Evolutionary conservation across 2,888 invertebrate genomes (phyloP).

Genomic region (Herminia tarsipennalis): DNA sequence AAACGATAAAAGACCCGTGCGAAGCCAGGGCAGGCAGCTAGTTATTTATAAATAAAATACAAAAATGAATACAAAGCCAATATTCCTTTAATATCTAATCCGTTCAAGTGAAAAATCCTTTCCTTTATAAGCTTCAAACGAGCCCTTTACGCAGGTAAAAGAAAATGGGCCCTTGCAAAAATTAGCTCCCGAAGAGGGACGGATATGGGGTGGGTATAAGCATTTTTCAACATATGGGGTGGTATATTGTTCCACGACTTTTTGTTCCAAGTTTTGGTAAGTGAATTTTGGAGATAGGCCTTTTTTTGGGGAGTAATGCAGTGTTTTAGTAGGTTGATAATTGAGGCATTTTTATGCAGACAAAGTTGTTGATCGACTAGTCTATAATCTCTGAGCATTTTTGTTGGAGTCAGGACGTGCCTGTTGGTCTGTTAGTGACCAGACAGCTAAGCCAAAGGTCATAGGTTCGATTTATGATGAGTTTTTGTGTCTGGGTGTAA

Average conservation of each 20-base stretch:
- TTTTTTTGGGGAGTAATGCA: slow-evolving; percentile 5
- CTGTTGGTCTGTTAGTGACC: too few relatives aligned
- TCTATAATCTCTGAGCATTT: too few relatives aligned
- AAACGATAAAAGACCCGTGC: too few relatives aligned
- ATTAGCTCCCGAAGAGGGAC: slow-evolving; percentile 57
- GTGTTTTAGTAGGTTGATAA: not conserved
- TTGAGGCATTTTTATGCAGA: too few relatives aligned
- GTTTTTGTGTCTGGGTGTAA: too few relatives aligned
- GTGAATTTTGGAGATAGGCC: slow-evolving; percentile 71
- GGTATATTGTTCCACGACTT: slow-evolving; percentile 36
- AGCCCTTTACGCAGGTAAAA: slow-evolving; percentile 65
- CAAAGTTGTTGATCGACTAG: too few relatives aligned
- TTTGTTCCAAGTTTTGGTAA: slow-evolving; percentile 65
- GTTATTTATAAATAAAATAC: not conserved
- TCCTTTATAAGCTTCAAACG: slow-evolving; percentile 64
- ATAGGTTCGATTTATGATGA: too few relatives aligned
- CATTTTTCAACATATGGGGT: slow-evolving; percentile 68
- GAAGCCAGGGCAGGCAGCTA: too few relatives aligned
- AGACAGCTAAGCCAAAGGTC: too few relatives aligned
- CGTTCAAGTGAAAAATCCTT: slow-evolving; percentile 58
- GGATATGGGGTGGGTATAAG: slow-evolving; percentile 46
- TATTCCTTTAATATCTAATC: slow-evolving; percentile 21
- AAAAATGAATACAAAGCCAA: slow-evolving; percentile 6
- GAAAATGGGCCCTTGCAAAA: slow-evolving; percentile 78
- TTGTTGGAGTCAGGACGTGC: too few relatives aligned